Evolutionary conservation across 2,797 vertebrate genomes (phyloP), one percentile per base, ranked within the genome.

Genomic region (Gallinago nigripennis): DNA sequence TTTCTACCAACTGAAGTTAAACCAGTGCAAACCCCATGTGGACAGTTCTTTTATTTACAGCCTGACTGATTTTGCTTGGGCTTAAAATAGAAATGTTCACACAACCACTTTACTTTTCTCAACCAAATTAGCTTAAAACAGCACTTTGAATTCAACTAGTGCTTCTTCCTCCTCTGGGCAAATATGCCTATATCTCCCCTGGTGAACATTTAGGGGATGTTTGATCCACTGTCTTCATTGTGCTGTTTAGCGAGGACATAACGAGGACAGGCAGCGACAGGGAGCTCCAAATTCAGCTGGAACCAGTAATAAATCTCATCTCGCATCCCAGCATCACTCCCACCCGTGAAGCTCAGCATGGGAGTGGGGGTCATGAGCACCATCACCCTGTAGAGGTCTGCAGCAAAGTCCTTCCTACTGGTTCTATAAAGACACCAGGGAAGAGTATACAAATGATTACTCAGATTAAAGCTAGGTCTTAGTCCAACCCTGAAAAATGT

Each of bases 101-200:
- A 79, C 54, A 86, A 45, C 77, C 58, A 56, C 80, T 92, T 90
- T 60, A 51, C 61, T 92, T 91, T 75, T 77, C 86, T 82, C 66
- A 79, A 86, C 56, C 77, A 86, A 90, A 94, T 97, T 91, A 91
- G 39, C 86, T 84, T 91, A 94, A 95, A 97, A 68, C 71, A 65
- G 60, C 89, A 77, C 87, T 96, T 91, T 82, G 81, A 92, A 91
- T 95, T 92, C 92, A 88, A 60, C 91, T 54, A 46, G 39, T 90
- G 63, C 83, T 68, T 90, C 64, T 81, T 89, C 85, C 41, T 95
- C 48, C 83, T 77, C 73, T 25, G 43, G 86, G 64, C 80, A 94
- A 77, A 84, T 84, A 63, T 41, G 66, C 78, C 68, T 88, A 70
- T 31, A 64, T 77, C 33, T 95, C 80, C 91, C 85, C 24, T 60